Conservation (phyloP, 2,113 vertebrate genomes). For the Myiozetetes cayanensis region DNA sequence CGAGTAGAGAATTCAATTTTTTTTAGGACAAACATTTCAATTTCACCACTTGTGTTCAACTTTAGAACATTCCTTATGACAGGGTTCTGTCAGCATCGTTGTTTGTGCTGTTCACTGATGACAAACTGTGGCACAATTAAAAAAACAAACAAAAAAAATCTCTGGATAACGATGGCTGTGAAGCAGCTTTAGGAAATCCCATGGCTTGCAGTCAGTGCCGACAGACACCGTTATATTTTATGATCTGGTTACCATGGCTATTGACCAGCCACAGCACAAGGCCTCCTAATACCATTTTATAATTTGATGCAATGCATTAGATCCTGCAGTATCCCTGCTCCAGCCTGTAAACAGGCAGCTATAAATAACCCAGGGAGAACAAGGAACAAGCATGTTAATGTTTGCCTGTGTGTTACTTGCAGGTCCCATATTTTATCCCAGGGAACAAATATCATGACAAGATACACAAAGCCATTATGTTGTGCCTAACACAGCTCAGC, state of each 20-base stretch:
- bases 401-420: constrained; percentile 40
- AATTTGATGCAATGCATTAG: background rate
- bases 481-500: constrained; percentile 46
- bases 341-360: constrained; percentile 33
- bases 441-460: constrained; percentile 62
- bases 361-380: constrained; percentile 56
- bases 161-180: background rate
- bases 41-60: background rate
- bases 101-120: background rate
- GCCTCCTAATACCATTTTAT: background rate
- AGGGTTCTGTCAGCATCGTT: background rate
- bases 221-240: background rate
- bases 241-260: constrained; percentile 42
- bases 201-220: background rate
- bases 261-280: background rate
- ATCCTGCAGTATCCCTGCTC: constrained; percentile 36
- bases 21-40: background rate
- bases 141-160: background rate
- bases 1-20: background rate
- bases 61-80: background rate
- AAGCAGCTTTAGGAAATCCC: background rate
- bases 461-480: constrained; percentile 59
- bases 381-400: constrained; percentile 28
- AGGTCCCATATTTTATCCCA: constrained; percentile 52
- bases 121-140: background rate